phyloP scores from a whole-genome alignment of 2,888 invertebrate genomes.

The Chironomus tentans region DNA sequence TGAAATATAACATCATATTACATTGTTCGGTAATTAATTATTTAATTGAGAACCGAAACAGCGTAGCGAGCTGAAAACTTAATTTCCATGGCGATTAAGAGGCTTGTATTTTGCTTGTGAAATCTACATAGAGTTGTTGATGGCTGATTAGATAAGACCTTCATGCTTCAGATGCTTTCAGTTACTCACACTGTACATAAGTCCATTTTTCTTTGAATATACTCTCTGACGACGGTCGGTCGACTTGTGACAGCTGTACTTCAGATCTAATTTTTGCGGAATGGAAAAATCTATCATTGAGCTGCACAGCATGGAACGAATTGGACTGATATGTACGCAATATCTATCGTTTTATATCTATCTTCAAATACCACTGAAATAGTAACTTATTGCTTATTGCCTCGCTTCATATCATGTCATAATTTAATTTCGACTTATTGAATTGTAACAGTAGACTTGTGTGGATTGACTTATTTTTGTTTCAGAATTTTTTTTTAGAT shows the following conservation, averaged over 20 bases:
- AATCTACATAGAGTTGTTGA: constrained; percentile 6
- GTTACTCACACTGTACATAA: not conserved
- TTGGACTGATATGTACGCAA: not conserved
- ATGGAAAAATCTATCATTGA: constrained; percentile 22
- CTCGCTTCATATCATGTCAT: no score
- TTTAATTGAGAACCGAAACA: constrained; percentile 26
- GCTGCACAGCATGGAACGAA: constrained; percentile 7
- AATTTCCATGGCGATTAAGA: constrained; percentile 25
- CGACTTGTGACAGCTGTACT: constrained; percentile 11
- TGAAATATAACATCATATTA: constrained; percentile 6
- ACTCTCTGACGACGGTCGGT: not conserved
- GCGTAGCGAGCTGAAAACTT: constrained; percentile 24
- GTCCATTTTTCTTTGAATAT: not conserved
- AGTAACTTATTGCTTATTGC: no score
- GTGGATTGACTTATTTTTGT: no score
- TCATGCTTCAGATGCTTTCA: constrained; percentile 13
- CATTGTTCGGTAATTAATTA: constrained; percentile 26
- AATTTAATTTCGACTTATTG: no score
- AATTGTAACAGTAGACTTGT: no score
- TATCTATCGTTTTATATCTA: not conserved
- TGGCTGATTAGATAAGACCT: constrained; percentile 27
- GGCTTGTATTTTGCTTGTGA: not conserved
- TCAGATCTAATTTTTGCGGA: constrained; percentile 3
- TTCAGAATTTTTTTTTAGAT: no score
- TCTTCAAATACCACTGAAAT: not conserved